These are phyloP conservation scores for Papilio helenus DNA, from an alignment of 1,140 invertebrate genomes.

Conservation along the genomic window DNA sequence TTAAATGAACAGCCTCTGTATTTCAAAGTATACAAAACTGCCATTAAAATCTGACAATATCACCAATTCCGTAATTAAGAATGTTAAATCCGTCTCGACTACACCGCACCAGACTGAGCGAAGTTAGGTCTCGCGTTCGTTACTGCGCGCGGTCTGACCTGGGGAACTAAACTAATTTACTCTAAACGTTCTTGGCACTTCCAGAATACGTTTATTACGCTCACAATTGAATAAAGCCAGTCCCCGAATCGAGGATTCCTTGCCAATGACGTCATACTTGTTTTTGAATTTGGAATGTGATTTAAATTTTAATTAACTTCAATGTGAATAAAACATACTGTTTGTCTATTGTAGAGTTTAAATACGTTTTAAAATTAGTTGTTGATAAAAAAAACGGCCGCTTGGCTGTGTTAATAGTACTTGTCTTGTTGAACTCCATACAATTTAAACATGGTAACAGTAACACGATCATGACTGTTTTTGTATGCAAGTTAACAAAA, in stretches of 20 bases:
- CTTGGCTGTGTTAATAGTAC: too few species aligned
- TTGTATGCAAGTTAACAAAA: not conserved
- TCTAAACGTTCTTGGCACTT: conserved; percentile 47
- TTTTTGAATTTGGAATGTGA: conserved; percentile 1
- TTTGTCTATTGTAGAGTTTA: too few species aligned
- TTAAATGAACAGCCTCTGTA: not conserved
- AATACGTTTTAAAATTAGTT: too few species aligned
- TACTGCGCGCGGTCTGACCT: conserved; percentile 33
- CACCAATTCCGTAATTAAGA: not conserved
- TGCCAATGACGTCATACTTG: conserved; percentile 21
- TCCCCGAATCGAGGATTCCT: conserved; percentile 20
- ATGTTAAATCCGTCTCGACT: not conserved
- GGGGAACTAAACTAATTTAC: conserved; percentile 62
- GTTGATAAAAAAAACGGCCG: too few species aligned
- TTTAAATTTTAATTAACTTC: not conserved
- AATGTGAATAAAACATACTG: too few species aligned
- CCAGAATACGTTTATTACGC: conserved; percentile 44
- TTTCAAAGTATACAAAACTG: not conserved
- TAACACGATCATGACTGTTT: not conserved
- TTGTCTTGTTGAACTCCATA: not conserved
- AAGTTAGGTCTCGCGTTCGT: conserved; percentile 25
- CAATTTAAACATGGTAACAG: not conserved
- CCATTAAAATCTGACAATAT: not conserved
- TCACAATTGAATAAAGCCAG: conserved; percentile 46
- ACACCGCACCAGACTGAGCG: not conserved